A percentile compares a stretch with the other conserved stretches of the same genome.
Conservation (phyloP, 2,113 vertebrate genomes). For the Leucopsar rothschildi region DNA sequence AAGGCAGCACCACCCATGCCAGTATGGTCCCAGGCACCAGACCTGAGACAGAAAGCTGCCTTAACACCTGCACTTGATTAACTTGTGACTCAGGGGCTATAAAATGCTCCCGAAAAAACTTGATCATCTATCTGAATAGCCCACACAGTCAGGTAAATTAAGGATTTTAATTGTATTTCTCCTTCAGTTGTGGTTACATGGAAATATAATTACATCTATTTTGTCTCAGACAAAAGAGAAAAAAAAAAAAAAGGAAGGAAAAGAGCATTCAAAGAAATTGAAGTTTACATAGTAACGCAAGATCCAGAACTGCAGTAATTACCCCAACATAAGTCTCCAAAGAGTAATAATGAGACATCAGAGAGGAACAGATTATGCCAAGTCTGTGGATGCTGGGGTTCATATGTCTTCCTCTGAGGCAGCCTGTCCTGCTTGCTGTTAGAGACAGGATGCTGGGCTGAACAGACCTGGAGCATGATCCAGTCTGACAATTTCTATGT, state of each 20-base stretch:
- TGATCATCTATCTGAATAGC: background rate
- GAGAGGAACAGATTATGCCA: conserved; percentile 40
- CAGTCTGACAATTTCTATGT: background rate
- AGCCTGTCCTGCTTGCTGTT: background rate
- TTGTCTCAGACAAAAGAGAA: background rate
- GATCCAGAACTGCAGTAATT: conserved; percentile 12
- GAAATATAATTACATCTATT: background rate
- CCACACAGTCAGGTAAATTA: background rate
- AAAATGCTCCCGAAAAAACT: background rate
- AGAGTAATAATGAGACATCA: conserved; percentile 5
- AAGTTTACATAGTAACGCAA: conserved; percentile 28
- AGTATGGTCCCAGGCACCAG: accelerated
- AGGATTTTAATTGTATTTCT: background rate
- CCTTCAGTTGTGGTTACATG: background rate
- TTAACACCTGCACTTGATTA: background rate
- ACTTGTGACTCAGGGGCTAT: background rate
- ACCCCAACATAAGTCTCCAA: background rate
- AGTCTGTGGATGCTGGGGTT: background rate
- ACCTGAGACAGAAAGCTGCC: background rate
- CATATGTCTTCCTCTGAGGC: background rate
- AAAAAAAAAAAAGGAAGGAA: accelerated
- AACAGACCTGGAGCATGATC: background rate
- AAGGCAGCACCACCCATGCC: background rate
- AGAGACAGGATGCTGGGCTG: background rate
- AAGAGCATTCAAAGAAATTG: background rate